Evolutionary conservation across 1,140 invertebrate species (phyloP).

Genomic region (Zaprionus inermis): DNA sequence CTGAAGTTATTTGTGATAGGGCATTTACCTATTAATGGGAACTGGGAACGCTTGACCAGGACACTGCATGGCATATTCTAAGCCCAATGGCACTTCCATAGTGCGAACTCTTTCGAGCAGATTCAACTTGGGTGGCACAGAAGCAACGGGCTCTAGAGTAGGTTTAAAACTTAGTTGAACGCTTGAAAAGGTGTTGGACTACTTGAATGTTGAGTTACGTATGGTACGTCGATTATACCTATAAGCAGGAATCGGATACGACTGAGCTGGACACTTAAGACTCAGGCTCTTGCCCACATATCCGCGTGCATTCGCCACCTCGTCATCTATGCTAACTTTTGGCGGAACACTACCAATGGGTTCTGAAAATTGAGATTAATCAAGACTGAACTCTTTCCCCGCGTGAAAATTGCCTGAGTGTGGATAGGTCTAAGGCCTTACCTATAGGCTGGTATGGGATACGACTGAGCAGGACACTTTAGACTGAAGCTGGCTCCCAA

Average conservation of each 20-base stretch:
- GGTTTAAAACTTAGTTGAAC: neutral
- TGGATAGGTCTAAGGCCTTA: conserved; percentile 61
- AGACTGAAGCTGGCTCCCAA: conserved; percentile 85
- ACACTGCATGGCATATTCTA: conserved; percentile 87
- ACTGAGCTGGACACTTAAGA: conserved; percentile 88
- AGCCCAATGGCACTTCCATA: conserved; percentile 84
- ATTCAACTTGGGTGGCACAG: conserved; percentile 85
- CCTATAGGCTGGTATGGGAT: conserved; percentile 87
- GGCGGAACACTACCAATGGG: conserved; percentile 91
- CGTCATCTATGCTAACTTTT: conserved; percentile 90
- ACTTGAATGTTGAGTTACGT: conserved; percentile 57
- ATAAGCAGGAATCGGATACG: conserved; percentile 87
- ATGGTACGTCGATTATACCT: conserved; percentile 84
- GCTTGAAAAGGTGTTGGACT: neutral
- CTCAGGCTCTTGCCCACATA: conserved; percentile 84
- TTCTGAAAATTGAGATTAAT: conserved; percentile 85
- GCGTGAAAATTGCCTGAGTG: conserved; percentile 55
- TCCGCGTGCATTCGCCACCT: conserved; percentile 87
- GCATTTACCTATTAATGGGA: conserved; percentile 87
- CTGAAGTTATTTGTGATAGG: conserved; percentile 54
- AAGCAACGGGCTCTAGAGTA: conserved; percentile 55
- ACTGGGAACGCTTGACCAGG: conserved; percentile 89
- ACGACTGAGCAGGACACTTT: conserved; percentile 88
- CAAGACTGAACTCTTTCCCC: neutral
- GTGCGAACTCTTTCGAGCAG: conserved; percentile 85